These are phyloP conservation scores for Elegia similella DNA, from an alignment of 2,888 invertebrate genomes.

Conservation along the genomic window DNA sequence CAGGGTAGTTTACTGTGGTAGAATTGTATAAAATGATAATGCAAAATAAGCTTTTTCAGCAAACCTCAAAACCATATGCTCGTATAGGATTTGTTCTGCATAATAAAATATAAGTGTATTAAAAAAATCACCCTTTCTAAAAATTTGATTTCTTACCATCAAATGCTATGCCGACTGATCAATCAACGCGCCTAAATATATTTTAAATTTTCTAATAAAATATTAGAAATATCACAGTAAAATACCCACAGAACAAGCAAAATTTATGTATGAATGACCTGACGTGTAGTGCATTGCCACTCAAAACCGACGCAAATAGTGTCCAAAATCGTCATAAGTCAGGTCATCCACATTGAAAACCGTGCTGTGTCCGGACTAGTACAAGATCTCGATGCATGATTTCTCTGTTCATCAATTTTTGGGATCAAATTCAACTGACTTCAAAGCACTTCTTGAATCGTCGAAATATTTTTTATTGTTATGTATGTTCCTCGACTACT, in stretches of 20 bases:
- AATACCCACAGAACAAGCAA: slow-evolving; percentile 31
- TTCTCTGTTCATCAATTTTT: background rate
- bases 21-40: background rate
- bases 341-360: slow-evolving; percentile 48
- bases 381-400: background rate
- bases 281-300: slow-evolving; percentile 51
- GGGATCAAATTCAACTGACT: too few relatives aligned
- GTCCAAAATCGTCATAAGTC: slow-evolving; percentile 48
- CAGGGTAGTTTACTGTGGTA: slow-evolving; percentile 16
- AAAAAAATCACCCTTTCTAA: too few relatives aligned
- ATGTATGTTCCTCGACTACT: too few relatives aligned
- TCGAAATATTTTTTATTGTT: too few relatives aligned
- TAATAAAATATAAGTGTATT: too few relatives aligned
- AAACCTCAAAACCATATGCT: too few relatives aligned
- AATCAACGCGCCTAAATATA: too few relatives aligned
- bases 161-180: too few relatives aligned
- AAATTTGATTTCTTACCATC: too few relatives aligned
- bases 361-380: slow-evolving; percentile 45
- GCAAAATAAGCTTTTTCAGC: too few relatives aligned
- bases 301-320: slow-evolving; percentile 43
- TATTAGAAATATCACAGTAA: background rate
- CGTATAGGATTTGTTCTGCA: too few relatives aligned
- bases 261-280: slow-evolving; percentile 45
- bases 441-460: too few relatives aligned
- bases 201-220: background rate